These are phyloP conservation scores for Drosophila yooni DNA, from an alignment of 2,888 invertebrate genomes.

Conservation along the genomic window DNA sequence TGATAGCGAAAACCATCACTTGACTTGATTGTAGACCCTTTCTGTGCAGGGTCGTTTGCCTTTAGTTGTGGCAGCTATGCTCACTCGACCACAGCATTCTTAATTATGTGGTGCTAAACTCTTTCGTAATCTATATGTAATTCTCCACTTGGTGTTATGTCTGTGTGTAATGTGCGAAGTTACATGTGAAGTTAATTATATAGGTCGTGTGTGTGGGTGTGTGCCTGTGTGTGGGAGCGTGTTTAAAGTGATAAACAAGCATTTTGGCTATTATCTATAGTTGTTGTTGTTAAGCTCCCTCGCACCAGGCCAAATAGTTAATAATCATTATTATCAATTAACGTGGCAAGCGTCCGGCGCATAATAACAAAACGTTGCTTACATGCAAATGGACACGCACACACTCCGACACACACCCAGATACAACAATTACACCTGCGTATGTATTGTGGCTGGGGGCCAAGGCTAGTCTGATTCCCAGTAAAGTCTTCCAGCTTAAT, in stretches of 20 bases:
- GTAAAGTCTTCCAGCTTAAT: not conserved
- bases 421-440: slow-evolving; percentile 21
- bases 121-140: not conserved
- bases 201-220: not conserved
- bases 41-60: slow-evolving; percentile 32
- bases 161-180: not conserved
- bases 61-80: not conserved
- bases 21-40: slow-evolving; percentile 18
- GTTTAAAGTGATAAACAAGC: not conserved
- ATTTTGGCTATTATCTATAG: slow-evolving; percentile 13
- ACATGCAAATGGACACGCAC: slow-evolving; percentile 13
- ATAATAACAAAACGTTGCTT: slow-evolving; percentile 49
- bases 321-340: slow-evolving; percentile 71
- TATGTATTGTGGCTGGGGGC: slow-evolving; percentile 14
- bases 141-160: not conserved
- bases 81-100: not conserved
- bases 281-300: slow-evolving; percentile 6
- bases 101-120: not conserved
- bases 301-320: slow-evolving; percentile 47
- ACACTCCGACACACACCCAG: not conserved
- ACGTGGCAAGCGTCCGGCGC: slow-evolving; percentile 44
- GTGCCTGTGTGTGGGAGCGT: not conserved
- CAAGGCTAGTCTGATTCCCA: not conserved
- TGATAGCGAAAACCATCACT: slow-evolving; percentile 26
- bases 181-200: not conserved